These are phyloP conservation scores for Drosophila miranda DNA, from an alignment of 1,140 invertebrate genomes.

Conservation along the genomic window DNA sequence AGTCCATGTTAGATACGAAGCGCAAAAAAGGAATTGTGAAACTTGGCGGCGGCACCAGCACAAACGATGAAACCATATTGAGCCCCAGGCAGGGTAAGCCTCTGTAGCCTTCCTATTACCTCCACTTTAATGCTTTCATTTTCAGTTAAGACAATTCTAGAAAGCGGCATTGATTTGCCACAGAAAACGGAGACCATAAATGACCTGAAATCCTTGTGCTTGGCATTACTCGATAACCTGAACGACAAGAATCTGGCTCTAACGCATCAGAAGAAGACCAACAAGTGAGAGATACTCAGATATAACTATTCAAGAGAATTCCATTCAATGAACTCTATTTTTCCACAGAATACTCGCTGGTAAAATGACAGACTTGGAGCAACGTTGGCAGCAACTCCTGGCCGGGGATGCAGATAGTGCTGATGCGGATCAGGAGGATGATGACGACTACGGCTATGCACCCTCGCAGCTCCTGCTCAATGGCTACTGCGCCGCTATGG, in stretches of 20 bases:
- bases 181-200: conserved; percentile 88
- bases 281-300: conserved; percentile 83
- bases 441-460: conserved; percentile 79
- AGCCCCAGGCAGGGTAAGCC: conserved; percentile 85
- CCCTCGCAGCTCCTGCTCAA: conserved; percentile 84
- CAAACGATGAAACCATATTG: conserved; percentile 84
- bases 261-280: conserved; percentile 92
- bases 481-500: conserved; percentile 83
- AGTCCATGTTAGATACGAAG: conserved; percentile 86
- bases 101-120: neutral
- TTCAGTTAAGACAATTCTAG: conserved; percentile 87
- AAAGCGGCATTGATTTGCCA: conserved; percentile 85
- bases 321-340: neutral
- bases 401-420: conserved; percentile 35
- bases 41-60: conserved; percentile 79
- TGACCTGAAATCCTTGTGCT: conserved; percentile 89
- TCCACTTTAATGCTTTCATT: neutral
- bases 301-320: no score
- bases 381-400: conserved; percentile 79
- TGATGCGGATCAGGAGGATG: conserved; percentile 30
- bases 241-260: conserved; percentile 93
- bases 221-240: conserved; percentile 90
- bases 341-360: conserved; percentile 84
- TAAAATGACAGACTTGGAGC: conserved; percentile 85
- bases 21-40: conserved; percentile 85